Conservation (phyloP, 2,888 invertebrate species). For the Pyrocoelia pectoralis region DNA sequence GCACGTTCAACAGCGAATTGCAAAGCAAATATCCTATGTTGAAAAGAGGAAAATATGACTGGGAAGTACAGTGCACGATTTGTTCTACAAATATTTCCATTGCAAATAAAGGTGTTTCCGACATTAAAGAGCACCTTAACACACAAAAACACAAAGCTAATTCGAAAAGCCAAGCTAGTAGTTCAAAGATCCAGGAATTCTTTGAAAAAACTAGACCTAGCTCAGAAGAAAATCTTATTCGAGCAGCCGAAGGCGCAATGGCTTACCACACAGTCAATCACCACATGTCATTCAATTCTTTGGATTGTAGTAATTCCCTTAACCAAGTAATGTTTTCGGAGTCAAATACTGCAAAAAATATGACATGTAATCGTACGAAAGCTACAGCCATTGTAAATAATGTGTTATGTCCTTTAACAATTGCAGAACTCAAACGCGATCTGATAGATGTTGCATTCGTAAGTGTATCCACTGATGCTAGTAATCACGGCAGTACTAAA, state of each 20-base stretch:
- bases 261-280: constrained; percentile 9
- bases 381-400: constrained; percentile 19
- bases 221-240: background rate
- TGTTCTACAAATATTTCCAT: constrained; percentile 3
- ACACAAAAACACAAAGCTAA: background rate
- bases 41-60: constrained; percentile 1
- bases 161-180: background rate
- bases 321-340: constrained; percentile 5
- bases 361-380: constrained; percentile 20
- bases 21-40: constrained; percentile 2
- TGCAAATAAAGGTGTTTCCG: constrained; percentile 1
- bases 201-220: background rate
- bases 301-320: background rate
- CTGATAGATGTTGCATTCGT: constrained; percentile 24
- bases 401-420: constrained; percentile 14
- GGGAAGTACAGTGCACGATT: background rate
- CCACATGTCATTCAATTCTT: background rate
- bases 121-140: background rate
- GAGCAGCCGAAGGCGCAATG: constrained; percentile 2
- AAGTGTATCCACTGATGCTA: constrained; percentile 43
- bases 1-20: background rate
- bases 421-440: constrained; percentile 2
- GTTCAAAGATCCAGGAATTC: background rate
- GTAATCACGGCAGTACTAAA: constrained; percentile 40
- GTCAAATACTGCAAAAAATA: constrained; percentile 5